phyloP scores from a whole-genome alignment of 2,797 vertebrate species.

The Pteropus rufus region DNA sequence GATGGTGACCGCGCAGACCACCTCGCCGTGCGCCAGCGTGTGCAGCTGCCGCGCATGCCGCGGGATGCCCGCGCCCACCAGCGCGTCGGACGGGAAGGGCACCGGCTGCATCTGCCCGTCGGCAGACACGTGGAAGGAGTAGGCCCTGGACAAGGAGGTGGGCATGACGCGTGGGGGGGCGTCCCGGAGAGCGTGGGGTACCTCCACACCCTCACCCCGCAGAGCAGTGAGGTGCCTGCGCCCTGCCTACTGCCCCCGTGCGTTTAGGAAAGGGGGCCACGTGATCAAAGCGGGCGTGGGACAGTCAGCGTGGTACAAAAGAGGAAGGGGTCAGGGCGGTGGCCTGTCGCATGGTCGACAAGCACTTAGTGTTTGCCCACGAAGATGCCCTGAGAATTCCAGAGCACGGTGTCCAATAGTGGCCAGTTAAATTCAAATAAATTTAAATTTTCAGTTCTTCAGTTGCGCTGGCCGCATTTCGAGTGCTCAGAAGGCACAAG shows the following conservation, averaged over 20 bases:
- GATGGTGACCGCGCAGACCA: slow-evolving; percentile 89
- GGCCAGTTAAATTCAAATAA: neutral
- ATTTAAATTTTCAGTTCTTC: neutral
- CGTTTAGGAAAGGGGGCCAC: neutral
- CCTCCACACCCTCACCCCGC: neutral
- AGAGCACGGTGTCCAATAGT: accelerated
- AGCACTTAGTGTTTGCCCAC: neutral
- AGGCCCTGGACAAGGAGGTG: slow-evolving; percentile 73
- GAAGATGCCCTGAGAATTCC: neutral
- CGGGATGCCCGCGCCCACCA: slow-evolving; percentile 85
- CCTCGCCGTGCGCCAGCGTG: slow-evolving; percentile 86
- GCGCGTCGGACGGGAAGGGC: slow-evolving; percentile 86
- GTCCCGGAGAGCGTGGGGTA: no score
- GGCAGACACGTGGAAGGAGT: slow-evolving; percentile 86
- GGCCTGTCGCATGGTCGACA: neutral
- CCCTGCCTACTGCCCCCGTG: neutral
- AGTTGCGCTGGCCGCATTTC: neutral
- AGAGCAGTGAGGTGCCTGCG: neutral
- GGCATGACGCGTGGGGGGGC: slow-evolving; percentile 70
- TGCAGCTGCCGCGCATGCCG: slow-evolving; percentile 86
- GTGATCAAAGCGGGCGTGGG: neutral
- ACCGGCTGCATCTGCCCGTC: slow-evolving; percentile 86
- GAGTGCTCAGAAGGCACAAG: neutral
- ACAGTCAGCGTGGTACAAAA: neutral
- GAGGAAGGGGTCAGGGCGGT: neutral